A percentile compares a stretch with the other conserved stretches of the same genome.
These are phyloP conservation scores for Carlito syrichta DNA, from an alignment of 2,113 vertebrate genomes.

Conservation along the genomic window DNA sequence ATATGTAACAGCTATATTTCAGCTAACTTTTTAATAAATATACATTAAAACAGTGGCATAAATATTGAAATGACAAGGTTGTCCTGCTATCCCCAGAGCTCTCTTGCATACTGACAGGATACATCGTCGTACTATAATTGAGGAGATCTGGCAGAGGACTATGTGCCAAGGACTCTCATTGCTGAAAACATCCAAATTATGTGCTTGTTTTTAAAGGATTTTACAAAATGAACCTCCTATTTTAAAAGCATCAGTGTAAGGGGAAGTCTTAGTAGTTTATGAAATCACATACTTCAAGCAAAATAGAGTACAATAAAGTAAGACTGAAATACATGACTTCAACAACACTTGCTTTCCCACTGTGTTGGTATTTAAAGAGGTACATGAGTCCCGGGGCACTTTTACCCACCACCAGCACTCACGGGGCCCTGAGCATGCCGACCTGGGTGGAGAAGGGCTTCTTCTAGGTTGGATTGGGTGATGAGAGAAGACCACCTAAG, in stretches of 20 bases:
- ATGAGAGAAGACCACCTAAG: not conserved
- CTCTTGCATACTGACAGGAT: not conserved
- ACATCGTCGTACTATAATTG: accelerated
- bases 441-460: not conserved
- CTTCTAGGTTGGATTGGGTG: not conserved
- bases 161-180: not conserved
- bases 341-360: accelerated
- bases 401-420: accelerated
- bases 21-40: not conserved
- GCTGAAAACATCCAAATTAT: not conserved
- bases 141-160: not conserved
- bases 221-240: not conserved
- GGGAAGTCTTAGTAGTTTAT: not conserved
- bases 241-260: not conserved
- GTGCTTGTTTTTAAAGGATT: not conserved
- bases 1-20: not conserved
- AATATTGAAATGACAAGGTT: not conserved
- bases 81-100: no score
- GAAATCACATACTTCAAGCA: not conserved
- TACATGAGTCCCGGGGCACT: accelerated
- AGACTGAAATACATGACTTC: not conserved
- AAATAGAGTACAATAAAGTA: not conserved
- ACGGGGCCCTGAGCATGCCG: not conserved
- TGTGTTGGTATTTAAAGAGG: no score
- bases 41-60: not conserved